Base-by-base conservation (phyloP, 2,888 invertebrate genomes). In the Eilema griseolum region DNA sequence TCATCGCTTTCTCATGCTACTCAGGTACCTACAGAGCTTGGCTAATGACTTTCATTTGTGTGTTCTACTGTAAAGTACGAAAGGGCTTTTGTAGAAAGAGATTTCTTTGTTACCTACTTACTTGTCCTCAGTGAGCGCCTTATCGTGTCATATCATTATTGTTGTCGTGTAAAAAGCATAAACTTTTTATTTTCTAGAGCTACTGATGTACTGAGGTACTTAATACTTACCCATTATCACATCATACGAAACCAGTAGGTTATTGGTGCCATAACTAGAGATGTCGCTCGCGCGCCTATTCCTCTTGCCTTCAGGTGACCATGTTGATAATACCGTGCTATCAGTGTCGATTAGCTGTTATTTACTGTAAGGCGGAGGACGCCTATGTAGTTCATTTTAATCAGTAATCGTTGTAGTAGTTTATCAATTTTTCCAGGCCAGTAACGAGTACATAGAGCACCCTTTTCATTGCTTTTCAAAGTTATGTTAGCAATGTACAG, bases 71-170 rank as follows among this genome's bases (percentile, higher is more conserved):
- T 57, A 24, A 23, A 26, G 26, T 26, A 59, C 24, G 59, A 59
- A 26, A 59, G 16, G 59, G 20, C 59, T 59, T 59, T 59, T 59
- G 59, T 59, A 59, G 16, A 1, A 16, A 26, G 8, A 59, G 16
- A 59, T 26, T 59, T 59, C 59, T 59, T 52, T 52, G 52, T 52
- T 52, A 52, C n/a, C 52, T 52, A n/a, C 52, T n/a, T 52, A 52
- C 52, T 52, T 52, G 10, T 52, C n/a, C 52, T 52, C 52, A n/a
- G 52, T 52, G n/a, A 52, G 52, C 52, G 52, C 52, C n/a, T 52
- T 52, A 52, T n/a, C 52, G 52, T 52, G 52, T 52, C 16, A 20
- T 20, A 52, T n/a, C n/a, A 52, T 52, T 52, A 52, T n/a, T 52
- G 20, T 10, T 8, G 52, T 52, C 52, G 20, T 20, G 16, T 52